Evolutionary conservation across 2,888 invertebrate species (phyloP), one percentile per base, ranked within the genome.

Genomic region (Uloborus plumipes): DNA sequence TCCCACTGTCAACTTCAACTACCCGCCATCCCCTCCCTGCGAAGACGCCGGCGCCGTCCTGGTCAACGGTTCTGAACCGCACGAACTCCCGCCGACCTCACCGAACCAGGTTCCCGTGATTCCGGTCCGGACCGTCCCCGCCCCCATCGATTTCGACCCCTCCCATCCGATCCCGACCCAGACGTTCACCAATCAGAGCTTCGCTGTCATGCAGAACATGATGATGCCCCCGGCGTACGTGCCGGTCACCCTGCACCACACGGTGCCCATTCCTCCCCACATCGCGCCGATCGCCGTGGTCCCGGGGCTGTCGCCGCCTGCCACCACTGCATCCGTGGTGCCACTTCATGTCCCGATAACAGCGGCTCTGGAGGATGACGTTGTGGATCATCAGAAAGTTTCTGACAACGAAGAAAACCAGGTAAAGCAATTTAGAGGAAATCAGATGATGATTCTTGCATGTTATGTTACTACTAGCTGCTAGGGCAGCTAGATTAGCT

Each of bases 161-260:
- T 74, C 82, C 11, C 84, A 85, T 53, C 85, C 85, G 77, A 95
- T 95, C 88, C 94, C 94, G 31, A 92, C 94, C 47, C 94, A 95
- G 89, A 95, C 95, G 62, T 95, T 94, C 89, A 95, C 95, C 75
- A 95, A 95, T 89, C 95, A 94, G 88, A 94, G 93, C 88, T 95
- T 93, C 89, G 91, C 92, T 16, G 85, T 86, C 0, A 84, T 84
- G 82, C 84, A 84, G 51, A 84, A 84, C 39, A 82, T 84, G 84
- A 78, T 82, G 11, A 58, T 75, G 58, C 75, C 82, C 11, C 73
- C 74, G n/a, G 82, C 70, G 2, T 81, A 79, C 58, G 81, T 80
- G 11, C 82, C 84, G 3, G 84, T 81, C 1, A 84, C 84, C 11
- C 58, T 84, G 67, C 79, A 76, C 49, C 84, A 84, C 70, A 39